Conservation (phyloP, 2,888 invertebrate species). For the Allophyes oxyacanthae region DNA sequence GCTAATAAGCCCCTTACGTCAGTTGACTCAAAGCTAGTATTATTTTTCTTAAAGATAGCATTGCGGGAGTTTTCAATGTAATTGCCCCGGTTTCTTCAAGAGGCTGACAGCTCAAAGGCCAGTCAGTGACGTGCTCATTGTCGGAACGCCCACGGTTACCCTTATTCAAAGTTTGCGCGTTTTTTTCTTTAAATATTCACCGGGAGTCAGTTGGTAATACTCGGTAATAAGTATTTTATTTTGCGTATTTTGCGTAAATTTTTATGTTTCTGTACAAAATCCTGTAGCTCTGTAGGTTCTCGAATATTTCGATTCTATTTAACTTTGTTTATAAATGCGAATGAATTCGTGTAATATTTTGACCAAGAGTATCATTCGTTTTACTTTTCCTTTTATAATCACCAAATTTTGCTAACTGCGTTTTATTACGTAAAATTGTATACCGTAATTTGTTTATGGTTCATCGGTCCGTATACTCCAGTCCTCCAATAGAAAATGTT, state of each 20-base stretch:
- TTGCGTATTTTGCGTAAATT: conserved; percentile 38
- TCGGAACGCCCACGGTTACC: conserved; percentile 86
- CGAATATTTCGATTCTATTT: conserved; percentile 26
- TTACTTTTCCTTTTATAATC: conserved; percentile 11
- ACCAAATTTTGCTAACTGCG: conserved; percentile 59
- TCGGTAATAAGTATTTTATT: conserved; percentile 63
- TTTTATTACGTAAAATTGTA: conserved; percentile 79
- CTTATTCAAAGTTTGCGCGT: conserved; percentile 83
- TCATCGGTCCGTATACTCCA: conserved; percentile 67
- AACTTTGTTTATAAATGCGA: neutral
- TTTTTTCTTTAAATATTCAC: conserved; percentile 80
- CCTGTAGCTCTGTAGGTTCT: conserved; percentile 10
- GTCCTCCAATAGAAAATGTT: conserved; percentile 78
- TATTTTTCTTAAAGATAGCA: conserved; percentile 87
- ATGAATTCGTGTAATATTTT: conserved; percentile 14
- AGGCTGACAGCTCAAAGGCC: conserved; percentile 87
- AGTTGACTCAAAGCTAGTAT: conserved; percentile 79
- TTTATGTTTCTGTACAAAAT: conserved; percentile 24
- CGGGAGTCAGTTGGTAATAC: conserved; percentile 66
- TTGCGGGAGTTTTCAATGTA: conserved; percentile 87
- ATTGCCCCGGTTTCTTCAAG: conserved; percentile 88
- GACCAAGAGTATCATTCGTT: neutral
- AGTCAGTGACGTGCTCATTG: conserved; percentile 86
- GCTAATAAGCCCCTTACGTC: conserved; percentile 86
- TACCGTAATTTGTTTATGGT: conserved; percentile 78